Conservation (phyloP, 2,113 vertebrate species). For the Ovis canadensis region DNA sequence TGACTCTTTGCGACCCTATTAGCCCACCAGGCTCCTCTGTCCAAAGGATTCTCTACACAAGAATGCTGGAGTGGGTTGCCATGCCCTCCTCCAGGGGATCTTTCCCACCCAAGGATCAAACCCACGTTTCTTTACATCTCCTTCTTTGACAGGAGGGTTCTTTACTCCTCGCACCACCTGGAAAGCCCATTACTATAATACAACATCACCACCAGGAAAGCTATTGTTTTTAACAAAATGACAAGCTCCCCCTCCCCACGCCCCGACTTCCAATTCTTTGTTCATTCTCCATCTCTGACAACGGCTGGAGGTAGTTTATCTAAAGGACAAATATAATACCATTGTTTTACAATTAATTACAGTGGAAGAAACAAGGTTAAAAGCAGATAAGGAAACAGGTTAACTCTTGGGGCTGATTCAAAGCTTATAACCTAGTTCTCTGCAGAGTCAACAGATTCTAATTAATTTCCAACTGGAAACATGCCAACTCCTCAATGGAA, state of each 20-base stretch:
- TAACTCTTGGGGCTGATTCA: not conserved
- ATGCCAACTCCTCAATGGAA: not conserved
- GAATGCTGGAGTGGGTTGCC: not conserved
- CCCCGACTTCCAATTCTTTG: not conserved
- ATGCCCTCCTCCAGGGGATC: not conserved
- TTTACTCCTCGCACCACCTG: not conserved
- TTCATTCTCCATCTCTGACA: not conserved
- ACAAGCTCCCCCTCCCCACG: accelerated
- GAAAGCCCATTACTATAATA: not conserved
- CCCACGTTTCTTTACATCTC: not conserved
- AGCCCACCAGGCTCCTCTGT: not conserved
- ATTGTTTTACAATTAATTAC: slow-evolving; percentile 36
- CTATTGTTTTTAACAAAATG: not conserved
- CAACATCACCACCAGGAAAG: not conserved
- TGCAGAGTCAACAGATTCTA: not conserved
- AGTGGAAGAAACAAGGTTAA: not conserved
- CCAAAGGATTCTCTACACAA: not conserved
- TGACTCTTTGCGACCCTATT: not conserved
- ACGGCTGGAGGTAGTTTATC: not conserved
- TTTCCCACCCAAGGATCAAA: not conserved
- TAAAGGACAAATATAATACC: not conserved
- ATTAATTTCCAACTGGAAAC: not conserved
- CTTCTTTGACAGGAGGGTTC: not conserved
- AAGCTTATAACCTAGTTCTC: not conserved
- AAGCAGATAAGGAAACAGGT: not conserved